These are phyloP conservation scores for Eupithecia tripunctaria DNA, from an alignment of 2,888 invertebrate genomes.

Conservation along the genomic window DNA sequence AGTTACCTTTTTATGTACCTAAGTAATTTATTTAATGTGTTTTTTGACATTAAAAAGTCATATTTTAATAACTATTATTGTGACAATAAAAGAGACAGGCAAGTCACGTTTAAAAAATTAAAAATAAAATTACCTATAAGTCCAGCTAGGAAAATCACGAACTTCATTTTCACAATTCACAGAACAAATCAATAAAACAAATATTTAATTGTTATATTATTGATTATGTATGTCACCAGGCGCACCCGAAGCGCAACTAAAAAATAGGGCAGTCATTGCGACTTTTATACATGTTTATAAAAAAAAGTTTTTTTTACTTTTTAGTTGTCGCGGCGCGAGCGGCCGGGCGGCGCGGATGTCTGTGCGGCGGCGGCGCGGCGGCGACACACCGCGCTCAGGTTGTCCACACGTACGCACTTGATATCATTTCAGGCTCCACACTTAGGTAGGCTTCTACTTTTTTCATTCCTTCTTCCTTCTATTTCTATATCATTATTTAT, in stretches of 20 bases:
- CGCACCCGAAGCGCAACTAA: constrained; percentile 57
- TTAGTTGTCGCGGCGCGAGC: constrained; percentile 48
- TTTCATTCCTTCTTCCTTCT: too few species aligned
- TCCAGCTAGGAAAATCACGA: constrained; percentile 56
- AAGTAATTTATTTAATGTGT: neutral
- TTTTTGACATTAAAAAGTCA: neutral
- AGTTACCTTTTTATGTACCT: neutral
- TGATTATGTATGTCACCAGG: constrained; percentile 47
- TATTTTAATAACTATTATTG: neutral
- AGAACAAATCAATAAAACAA: constrained; percentile 15
- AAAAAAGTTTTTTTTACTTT: constrained; percentile 43
- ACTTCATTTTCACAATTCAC: constrained; percentile 47
- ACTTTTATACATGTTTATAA: constrained; percentile 66
- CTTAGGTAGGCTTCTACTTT: too few species aligned
- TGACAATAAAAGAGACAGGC: neutral
- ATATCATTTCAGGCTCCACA: too few species aligned
- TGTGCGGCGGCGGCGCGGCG: neutral
- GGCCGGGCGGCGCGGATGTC: neutral
- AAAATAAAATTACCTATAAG: constrained; percentile 57
- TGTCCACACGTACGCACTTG: neutral
- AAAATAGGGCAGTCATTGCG: constrained; percentile 42
- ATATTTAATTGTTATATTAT: constrained; percentile 23
- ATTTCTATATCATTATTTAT: too few species aligned
- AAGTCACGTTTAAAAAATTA: neutral
- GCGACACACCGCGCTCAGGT: neutral